Evolutionary conservation across 2,113 vertebrate species (phyloP).

Genomic region (Hippolais icterina): DNA sequence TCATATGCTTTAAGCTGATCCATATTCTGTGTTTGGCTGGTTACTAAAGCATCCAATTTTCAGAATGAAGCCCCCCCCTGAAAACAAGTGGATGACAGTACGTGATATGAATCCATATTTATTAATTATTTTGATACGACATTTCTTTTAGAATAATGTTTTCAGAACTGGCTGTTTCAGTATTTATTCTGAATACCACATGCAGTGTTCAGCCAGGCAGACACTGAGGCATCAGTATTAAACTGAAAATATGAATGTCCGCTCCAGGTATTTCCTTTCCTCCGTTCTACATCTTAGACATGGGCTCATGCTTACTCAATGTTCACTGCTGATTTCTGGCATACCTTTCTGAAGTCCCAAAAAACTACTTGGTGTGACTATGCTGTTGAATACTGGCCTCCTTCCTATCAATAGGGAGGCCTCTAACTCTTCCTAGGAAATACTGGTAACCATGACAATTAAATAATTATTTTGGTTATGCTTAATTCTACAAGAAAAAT

Average conservation of each 20-base stretch:
- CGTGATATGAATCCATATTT: background rate
- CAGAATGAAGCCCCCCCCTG: background rate
- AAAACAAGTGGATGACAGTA: background rate
- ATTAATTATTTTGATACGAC: background rate
- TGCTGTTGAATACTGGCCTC: background rate
- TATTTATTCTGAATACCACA: background rate
- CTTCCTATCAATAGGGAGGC: background rate
- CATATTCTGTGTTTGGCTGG: background rate
- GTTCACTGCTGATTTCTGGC: background rate
- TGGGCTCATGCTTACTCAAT: background rate
- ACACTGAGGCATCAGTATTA: background rate
- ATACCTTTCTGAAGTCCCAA: background rate
- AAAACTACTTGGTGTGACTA: background rate
- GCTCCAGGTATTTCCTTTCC: rapidly evolving
- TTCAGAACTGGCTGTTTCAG: background rate
- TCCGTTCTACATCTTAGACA: background rate
- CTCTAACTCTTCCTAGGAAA: background rate
- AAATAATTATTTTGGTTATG: background rate
- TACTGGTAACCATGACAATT: rapidly evolving
- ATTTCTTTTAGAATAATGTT: background rate
- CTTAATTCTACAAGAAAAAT: background rate
- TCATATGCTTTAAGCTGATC: background rate
- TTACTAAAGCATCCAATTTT: background rate
- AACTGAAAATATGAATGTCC: background rate
- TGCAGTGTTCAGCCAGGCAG: background rate